Conservation (phyloP, 1,140 invertebrate species). For the Drosophila nikananu region DNA sequence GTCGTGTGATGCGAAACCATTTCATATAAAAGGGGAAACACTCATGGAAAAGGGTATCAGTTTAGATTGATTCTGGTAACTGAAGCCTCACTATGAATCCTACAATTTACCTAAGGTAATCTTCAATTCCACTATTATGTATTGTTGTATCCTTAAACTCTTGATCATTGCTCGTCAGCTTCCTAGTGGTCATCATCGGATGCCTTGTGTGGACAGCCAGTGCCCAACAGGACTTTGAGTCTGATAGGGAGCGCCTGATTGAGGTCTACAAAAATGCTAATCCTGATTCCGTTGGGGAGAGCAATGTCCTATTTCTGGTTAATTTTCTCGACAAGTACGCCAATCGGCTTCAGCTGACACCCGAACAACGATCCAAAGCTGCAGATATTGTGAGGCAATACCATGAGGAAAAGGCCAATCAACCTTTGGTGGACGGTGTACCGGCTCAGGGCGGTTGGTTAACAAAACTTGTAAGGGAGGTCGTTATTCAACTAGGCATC, state of each 20-base stretch:
- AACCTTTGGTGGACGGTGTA: background rate
- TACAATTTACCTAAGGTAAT: background rate
- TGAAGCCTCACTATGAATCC: background rate
- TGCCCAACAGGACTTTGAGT: background rate
- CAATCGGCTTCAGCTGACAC: background rate
- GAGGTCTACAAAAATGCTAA: background rate
- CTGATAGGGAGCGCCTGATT: background rate
- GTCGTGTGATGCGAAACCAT: background rate
- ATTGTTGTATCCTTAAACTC: background rate
- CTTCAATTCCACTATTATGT: background rate
- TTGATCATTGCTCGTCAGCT: background rate
- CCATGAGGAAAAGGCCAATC: background rate
- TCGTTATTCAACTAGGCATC: background rate
- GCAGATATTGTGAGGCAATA: background rate
- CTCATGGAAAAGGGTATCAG: background rate
- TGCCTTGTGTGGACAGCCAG: background rate
- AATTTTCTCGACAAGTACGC: background rate
- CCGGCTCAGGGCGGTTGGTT: background rate
- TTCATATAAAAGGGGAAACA: background rate
- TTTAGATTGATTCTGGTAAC: background rate
- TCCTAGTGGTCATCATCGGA: background rate
- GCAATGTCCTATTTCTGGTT: background rate
- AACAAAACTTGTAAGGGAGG: background rate
- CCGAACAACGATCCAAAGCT: background rate
- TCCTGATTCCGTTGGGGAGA: background rate